Evolutionary conservation across 2,113 vertebrate species (phyloP).

Genomic region (Noctilio leporinus): DNA sequence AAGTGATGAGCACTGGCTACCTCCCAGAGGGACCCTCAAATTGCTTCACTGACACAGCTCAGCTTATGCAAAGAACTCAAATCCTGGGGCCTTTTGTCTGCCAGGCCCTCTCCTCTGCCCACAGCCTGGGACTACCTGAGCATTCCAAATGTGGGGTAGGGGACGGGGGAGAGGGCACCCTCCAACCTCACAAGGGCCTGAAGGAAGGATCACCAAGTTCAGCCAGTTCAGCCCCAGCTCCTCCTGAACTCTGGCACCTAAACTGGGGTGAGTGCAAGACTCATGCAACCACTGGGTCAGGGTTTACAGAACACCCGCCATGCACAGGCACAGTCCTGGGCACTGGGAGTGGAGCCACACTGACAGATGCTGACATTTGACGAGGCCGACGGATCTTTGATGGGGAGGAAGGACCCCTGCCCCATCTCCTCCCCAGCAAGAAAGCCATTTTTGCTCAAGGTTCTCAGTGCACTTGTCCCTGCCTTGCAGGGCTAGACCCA

Average conservation of each 20-base stretch:
- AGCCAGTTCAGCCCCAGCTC: neutral
- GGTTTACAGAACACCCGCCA: neutral
- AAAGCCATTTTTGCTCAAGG: neutral
- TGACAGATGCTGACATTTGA: neutral
- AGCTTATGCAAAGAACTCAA: neutral
- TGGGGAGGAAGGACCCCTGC: neutral
- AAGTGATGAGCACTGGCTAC: neutral
- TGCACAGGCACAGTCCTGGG: neutral
- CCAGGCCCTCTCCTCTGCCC: neutral
- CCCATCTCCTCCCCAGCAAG: neutral
- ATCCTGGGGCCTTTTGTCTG: neutral
- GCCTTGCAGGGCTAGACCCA: neutral
- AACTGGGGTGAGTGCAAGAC: neutral
- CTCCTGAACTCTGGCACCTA: neutral
- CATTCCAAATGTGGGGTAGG: neutral
- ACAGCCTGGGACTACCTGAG: neutral
- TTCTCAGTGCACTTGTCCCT: too few relatives aligned
- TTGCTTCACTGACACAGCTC: neutral
- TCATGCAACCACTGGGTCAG: neutral
- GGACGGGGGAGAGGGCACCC: neutral
- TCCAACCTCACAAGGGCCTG: neutral
- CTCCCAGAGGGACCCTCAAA: neutral
- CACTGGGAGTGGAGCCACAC: too few relatives aligned
- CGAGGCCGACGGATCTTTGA: neutral
- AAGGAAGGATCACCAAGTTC: neutral